These are phyloP conservation scores for Sturmia bella DNA, from an alignment of 2,888 invertebrate genomes.

Conservation along the genomic window DNA sequence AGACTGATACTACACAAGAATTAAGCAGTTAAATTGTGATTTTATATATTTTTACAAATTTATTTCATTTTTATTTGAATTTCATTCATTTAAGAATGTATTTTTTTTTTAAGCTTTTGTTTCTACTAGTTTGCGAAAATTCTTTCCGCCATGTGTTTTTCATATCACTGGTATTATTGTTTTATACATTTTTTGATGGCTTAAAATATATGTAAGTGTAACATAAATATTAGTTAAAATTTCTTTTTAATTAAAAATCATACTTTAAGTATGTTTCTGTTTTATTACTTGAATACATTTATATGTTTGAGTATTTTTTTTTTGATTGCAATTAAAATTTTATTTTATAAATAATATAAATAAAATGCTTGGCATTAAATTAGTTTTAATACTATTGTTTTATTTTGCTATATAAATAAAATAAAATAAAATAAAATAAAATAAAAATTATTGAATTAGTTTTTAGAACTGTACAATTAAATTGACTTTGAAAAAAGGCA, in stretches of 20 bases:
- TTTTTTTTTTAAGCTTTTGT: conserved; percentile 4
- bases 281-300: conserved; percentile 34
- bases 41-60: conserved; percentile 8
- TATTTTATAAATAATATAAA: conserved; percentile 61
- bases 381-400: conserved; percentile 59
- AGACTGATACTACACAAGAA: conserved; percentile 63
- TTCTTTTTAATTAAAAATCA: conserved; percentile 18
- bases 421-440: no score
- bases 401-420: conserved; percentile 33
- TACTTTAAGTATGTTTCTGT: conserved; percentile 28
- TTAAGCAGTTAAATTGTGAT: conserved; percentile 56
- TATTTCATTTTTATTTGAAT: background rate
- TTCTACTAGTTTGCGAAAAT: conserved; percentile 15
- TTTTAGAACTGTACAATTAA: conserved; percentile 55
- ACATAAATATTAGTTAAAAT: conserved; percentile 5
- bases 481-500: conserved; percentile 58
- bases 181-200: background rate
- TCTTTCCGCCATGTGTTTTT: background rate
- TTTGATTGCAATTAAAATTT: conserved; percentile 31
- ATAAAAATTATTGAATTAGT: conserved; percentile 36
- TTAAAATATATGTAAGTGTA: conserved; percentile 12
- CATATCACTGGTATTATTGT: conserved; percentile 28
- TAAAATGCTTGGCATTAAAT: conserved; percentile 68
- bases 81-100: conserved; percentile 20
- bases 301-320: conserved; percentile 35